phyloP scores from a whole-genome alignment of 2,888 invertebrate genomes.

The Lasioglossum villosulum region DNA sequence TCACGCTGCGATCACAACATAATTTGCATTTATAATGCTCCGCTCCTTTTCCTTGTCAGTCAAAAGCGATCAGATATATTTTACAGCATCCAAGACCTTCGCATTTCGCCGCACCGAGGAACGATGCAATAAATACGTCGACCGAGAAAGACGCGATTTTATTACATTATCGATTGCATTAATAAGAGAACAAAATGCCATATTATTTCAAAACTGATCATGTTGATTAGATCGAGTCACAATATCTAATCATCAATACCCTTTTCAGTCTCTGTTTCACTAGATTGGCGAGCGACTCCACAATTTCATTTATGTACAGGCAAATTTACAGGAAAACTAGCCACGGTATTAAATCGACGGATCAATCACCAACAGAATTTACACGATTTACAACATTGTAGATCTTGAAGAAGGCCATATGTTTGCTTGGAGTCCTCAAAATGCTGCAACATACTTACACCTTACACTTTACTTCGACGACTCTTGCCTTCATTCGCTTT shows the following conservation, averaged over 20 bases:
- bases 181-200: conserved; percentile 8
- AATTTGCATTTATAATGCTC: conserved; percentile 27
- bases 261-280: neutral
- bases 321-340: neutral
- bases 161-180: neutral
- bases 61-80: conserved; percentile 25
- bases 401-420: neutral
- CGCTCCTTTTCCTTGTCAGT: conserved; percentile 10
- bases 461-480: too few relatives aligned
- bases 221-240: neutral
- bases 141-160: conserved; percentile 9
- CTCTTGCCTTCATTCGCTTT: too few relatives aligned
- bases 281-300: neutral
- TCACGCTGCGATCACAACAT: neutral
- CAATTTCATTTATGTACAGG: neutral
- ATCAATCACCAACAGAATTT: neutral
- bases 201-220: neutral
- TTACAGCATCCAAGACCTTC: conserved; percentile 33
- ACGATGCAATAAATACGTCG: conserved; percentile 21
- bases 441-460: neutral
- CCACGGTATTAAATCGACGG: neutral
- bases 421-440: neutral
- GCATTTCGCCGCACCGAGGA: conserved; percentile 30
- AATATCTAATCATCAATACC: neutral
- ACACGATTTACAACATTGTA: neutral